phyloP scores from a whole-genome alignment of 2,797 vertebrate genomes.

The Macrochelys suwanniensis region DNA sequence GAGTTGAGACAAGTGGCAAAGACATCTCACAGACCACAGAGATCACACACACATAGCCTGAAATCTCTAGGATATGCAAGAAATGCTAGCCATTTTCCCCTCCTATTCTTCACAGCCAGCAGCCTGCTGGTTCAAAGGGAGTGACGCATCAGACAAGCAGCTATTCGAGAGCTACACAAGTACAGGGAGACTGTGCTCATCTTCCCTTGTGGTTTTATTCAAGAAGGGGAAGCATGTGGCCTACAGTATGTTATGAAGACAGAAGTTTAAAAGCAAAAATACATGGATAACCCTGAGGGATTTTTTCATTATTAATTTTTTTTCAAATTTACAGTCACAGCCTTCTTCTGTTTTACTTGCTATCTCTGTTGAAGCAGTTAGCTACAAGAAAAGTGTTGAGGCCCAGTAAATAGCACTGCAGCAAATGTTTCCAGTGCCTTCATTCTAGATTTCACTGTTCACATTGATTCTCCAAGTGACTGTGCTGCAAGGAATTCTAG shows the following conservation, averaged over 20 bases:
- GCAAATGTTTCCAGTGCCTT: background rate
- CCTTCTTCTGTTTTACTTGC: background rate
- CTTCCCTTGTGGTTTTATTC: background rate
- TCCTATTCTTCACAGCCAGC: background rate
- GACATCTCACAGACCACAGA: background rate
- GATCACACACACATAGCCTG: rapidly evolving
- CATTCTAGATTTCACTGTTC: background rate
- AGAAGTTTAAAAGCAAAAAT: background rate
- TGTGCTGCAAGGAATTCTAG: background rate
- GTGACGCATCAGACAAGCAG: background rate
- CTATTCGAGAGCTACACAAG: background rate
- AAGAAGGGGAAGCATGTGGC: background rate
- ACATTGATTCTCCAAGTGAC: background rate
- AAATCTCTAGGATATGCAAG: background rate
- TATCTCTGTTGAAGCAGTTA: background rate
- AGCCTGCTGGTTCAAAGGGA: background rate
- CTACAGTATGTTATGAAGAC: background rate
- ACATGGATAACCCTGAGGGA: background rate
- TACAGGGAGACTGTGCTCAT: background rate
- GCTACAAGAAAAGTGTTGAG: background rate
- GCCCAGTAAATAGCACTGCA: background rate
- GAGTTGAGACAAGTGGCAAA: background rate
- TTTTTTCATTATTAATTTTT: background rate
- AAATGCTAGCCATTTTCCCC: background rate
- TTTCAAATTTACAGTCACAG: background rate